Evolutionary conservation across 2,888 invertebrate species (phyloP).

Genomic region (Rotaria macrura): DNA sequence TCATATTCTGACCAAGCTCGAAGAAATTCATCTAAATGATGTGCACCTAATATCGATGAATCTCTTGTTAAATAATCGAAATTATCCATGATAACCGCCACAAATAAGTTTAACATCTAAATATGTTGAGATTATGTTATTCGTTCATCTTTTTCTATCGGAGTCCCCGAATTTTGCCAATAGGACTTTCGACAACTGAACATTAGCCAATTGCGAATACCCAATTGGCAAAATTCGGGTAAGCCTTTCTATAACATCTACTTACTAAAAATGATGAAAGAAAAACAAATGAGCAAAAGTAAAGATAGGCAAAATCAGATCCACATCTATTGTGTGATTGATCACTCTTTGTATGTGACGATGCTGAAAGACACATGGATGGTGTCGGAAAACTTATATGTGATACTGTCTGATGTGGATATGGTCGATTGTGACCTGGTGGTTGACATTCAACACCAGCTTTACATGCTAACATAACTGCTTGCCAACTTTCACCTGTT

Average conservation of each 20-base stretch:
- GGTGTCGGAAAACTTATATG: too few relatives aligned
- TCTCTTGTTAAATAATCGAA: conserved; percentile 99
- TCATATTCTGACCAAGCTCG: conserved; percentile 99
- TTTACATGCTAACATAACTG: conserved; percentile 94
- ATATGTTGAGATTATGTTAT: conserved; percentile 23
- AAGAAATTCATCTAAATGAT: conserved; percentile 99
- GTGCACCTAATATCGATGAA: conserved; percentile 96
- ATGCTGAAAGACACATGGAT: too few relatives aligned
- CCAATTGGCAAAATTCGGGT: too few relatives aligned
- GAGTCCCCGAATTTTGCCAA: too few relatives aligned
- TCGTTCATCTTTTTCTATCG: too few relatives aligned
- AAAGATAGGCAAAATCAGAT: conserved; percentile 86
- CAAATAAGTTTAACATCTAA: conserved; percentile 97
- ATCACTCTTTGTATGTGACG: too few relatives aligned
- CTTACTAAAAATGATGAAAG: conserved; percentile 96
- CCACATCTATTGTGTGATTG: conserved; percentile 60
- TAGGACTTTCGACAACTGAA: too few relatives aligned
- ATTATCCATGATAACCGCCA: conserved; percentile 99
- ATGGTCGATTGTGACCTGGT: conserved; percentile 14
- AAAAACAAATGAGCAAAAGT: conserved; percentile 98
- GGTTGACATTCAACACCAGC: conserved; percentile 77
- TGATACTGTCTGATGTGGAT: too few relatives aligned
- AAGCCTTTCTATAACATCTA: conserved; percentile 39
- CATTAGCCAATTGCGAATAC: too few relatives aligned
- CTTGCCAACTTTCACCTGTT: conserved; percentile 98